Conservation (phyloP, 2,888 invertebrate species). For the Caenorhabditis doughertyi region DNA sequence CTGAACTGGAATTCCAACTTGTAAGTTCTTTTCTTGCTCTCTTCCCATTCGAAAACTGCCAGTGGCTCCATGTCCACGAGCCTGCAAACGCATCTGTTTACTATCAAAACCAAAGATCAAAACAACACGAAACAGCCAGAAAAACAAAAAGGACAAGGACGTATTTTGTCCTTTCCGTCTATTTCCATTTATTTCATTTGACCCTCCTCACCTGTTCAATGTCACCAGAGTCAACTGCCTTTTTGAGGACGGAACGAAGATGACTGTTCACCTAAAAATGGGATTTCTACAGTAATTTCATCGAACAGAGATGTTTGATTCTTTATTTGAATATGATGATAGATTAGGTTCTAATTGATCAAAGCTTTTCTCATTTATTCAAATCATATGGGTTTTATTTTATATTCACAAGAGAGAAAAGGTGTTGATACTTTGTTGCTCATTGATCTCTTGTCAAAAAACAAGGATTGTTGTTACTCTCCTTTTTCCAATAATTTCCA, state of each 20-base stretch:
- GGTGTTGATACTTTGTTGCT: conserved; percentile 21
- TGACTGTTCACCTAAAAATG: conserved; percentile 58
- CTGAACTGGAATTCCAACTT: conserved; percentile 47
- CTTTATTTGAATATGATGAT: background rate
- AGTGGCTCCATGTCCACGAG: conserved; percentile 51
- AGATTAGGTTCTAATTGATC: conserved; percentile 18
- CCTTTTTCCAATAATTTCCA: no score
- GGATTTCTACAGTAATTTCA: background rate
- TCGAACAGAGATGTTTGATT: conserved; percentile 2
- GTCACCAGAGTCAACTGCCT: conserved; percentile 56
- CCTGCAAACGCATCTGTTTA: conserved; percentile 5
- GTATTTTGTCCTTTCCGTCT: background rate
- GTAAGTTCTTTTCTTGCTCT: conserved; percentile 46
- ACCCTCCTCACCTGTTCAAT: conserved; percentile 48
- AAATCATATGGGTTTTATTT: background rate
- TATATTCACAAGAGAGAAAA: background rate
- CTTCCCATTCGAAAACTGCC: conserved; percentile 56
- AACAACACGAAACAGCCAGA: background rate
- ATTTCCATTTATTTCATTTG: background rate
- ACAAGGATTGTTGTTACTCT: no score
- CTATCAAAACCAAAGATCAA: background rate
- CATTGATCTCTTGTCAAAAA: conserved; percentile 16
- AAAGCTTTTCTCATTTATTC: conserved; percentile 16
- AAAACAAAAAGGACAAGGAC: conserved; percentile 36
- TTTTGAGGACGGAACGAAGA: conserved; percentile 54